Base-by-base conservation (phyloP, 2,888 invertebrate species). In the Ectobius pallidus region DNA sequence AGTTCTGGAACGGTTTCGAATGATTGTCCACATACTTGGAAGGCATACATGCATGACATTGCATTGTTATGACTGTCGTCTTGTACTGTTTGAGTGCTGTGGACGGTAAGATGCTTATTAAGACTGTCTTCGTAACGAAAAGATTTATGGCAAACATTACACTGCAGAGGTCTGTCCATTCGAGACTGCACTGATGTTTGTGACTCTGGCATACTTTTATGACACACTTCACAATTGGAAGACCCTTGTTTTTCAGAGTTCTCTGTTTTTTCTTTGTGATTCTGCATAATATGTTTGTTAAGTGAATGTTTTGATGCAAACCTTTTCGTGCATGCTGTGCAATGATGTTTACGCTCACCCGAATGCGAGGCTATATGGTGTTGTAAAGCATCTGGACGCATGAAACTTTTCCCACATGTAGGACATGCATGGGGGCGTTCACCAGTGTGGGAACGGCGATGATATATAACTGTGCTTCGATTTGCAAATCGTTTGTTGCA, bases 391-490 rank as follows among this genome's bases (percentile, higher is more conserved):
- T 77, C 72, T 39, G 77, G 77, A 9, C 78, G 75, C 18, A 73
- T 65, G 74, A 78, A 79, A 3, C 68, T 61, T 70, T 78, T 78
- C 1, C 76, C 76, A 74, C 79, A 79, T 2, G 75, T 68, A 22
- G 69, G 69, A 62, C 78, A 79, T 18, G 71, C 52, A 72, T 76
- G 77, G n/a, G 78, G 78, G 52, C 75, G 74, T 68, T 77, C 77
- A 14, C 77, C 78, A 6, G 77, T 77, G 72, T 79, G 79, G 6
- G 55, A 25, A 7, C 75, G 70, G 20, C 67, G 70, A 55, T 76
- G 76, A 44, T 76, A 75, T n/a, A 71, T 73, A 3, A 74, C 63
- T 7, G 75, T 69, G 55, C 74, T 75, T 1, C 73, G 72, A 9
- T 71, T 72, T 9, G 71, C 63, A 63, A 77, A 78, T 16, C 70